Evolutionary conservation across 2,797 vertebrate genomes (phyloP), one percentile per base, ranked within the genome.

Genomic region (Cygnus olor): DNA sequence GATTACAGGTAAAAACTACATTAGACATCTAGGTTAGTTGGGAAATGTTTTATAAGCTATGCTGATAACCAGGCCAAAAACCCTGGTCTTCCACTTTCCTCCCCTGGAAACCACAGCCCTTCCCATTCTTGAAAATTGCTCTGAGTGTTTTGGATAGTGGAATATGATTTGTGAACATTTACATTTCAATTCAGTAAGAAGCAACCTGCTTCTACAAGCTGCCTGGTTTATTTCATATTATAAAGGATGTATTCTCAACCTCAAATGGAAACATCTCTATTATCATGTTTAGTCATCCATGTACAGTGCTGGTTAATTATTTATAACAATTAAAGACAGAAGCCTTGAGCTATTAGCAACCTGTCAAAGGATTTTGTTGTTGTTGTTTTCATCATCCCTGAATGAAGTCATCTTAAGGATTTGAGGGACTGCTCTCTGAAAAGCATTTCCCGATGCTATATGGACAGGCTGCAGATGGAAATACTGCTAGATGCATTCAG

Each of bases 11-110:
- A 80, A 77, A 91, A 5, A 58, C 24, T 7, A 66, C 11, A n/a
- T n/a, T 49, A 51, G 1, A 1, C 0, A 5, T n/a, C 3, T 11
- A 69, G 3, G 1, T 83, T 70, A 64, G 5, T 22, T 47, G 45
- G n/a, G 76, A 88, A 83, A 49, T 71, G 65, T 34, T 44, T 44
- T 57, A 19, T 24, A 36, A 16, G 1, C 1, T 36, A 1, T 51
- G 10, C 6, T 63, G 28, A 81, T 83, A 85, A 71, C 5, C 18
- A 54, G 5, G 68, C 13, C 72, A 54, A 91, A 68, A 83, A 1
- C 5, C n/a, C 8, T 63, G 6, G 1, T 19, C 38, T 56, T 87
- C 14, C 40, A 2, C 40, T 61, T 85, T 74, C 20, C 3, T 65
- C 7, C 14, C 14, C 18, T 42, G 19, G 24, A 81, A 88, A 81